A percentile compares a stretch with the other conserved stretches of the same genome.
These are phyloP conservation scores for Papilio polyxenes DNA, from an alignment of 1,140 invertebrate genomes.

Conservation along the genomic window DNA sequence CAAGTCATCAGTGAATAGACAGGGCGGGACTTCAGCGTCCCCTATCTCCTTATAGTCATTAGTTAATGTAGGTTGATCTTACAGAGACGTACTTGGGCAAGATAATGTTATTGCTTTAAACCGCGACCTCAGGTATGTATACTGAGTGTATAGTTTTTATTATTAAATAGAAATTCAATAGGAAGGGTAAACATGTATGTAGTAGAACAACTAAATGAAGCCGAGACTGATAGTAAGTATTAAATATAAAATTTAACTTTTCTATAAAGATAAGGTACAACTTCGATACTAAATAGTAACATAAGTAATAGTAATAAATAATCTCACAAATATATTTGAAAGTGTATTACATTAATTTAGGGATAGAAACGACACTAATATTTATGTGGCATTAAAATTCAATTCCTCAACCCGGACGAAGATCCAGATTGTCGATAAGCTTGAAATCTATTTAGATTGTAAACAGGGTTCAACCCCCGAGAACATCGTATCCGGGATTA, in stretches of 20 bases:
- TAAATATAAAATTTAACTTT: too few species aligned
- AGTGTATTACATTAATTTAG: neutral
- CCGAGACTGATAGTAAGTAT: too few species aligned
- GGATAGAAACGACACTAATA: neutral
- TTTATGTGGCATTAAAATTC: conserved; percentile 23
- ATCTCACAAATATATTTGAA: neutral
- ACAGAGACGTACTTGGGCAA: conserved; percentile 54
- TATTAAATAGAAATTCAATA: neutral
- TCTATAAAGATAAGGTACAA: neutral
- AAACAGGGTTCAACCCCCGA: conserved; percentile 1
- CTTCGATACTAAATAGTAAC: neutral
- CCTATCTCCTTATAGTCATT: conserved; percentile 70
- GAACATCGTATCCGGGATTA: neutral
- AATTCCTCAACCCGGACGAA: conserved; percentile 3
- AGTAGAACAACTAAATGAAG: too few species aligned
- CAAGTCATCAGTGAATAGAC: conserved; percentile 26
- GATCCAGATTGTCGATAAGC: conserved; percentile 8
- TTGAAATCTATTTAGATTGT: conserved; percentile 21
- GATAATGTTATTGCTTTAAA: conserved; percentile 28
- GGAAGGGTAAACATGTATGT: neutral
- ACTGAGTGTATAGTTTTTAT: neutral
- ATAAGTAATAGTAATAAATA: neutral
- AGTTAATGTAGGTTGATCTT: conserved; percentile 75
- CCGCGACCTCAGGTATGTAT: conserved; percentile 1
- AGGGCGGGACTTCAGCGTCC: conserved; percentile 34